A percentile compares a stretch with the other conserved stretches of the same genome.
These are phyloP conservation scores for Apodemia mormo DNA, from an alignment of 2,888 invertebrate genomes.

Conservation along the genomic window DNA sequence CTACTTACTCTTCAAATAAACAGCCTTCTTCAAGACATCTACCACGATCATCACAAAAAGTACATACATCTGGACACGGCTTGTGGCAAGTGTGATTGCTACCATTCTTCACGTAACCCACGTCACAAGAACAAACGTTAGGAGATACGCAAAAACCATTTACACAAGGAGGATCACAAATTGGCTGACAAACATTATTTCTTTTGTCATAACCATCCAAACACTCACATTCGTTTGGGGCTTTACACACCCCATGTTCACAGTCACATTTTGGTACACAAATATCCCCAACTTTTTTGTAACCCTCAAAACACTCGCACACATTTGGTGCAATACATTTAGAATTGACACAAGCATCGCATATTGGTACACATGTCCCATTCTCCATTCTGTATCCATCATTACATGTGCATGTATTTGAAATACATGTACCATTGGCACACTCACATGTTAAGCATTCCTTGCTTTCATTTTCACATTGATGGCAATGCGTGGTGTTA, in stretches of 20 bases:
- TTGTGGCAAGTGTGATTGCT: constrained; percentile 39
- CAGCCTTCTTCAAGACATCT: constrained; percentile 30
- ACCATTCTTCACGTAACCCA: constrained; percentile 47
- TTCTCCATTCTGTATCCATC: constrained; percentile 43
- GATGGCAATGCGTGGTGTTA: constrained; percentile 43
- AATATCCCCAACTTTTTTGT: constrained; percentile 32
- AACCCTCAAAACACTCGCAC: constrained; percentile 37
- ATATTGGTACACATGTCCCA: constrained; percentile 41
- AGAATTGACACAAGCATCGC: constrained; percentile 36
- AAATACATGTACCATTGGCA: constrained; percentile 44
- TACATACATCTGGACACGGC: constrained; percentile 42
- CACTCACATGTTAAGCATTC: constrained; percentile 38
- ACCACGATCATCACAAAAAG: constrained; percentile 39
- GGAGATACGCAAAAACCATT: constrained; percentile 58
- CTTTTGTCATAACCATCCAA: constrained; percentile 69
- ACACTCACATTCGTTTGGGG: constrained; percentile 83
- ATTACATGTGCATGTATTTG: constrained; percentile 53
- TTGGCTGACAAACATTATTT: constrained; percentile 44
- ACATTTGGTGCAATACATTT: constrained; percentile 34
- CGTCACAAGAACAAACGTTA: constrained; percentile 66
- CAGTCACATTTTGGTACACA: constrained; percentile 47
- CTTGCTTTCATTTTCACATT: constrained; percentile 48
- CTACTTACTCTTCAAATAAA: constrained; percentile 31
- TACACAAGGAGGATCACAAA: constrained; percentile 46
- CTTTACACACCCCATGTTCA: constrained; percentile 64